Base-by-base conservation (phyloP, 2,888 invertebrate species). In the Campaea margaritaria region DNA sequence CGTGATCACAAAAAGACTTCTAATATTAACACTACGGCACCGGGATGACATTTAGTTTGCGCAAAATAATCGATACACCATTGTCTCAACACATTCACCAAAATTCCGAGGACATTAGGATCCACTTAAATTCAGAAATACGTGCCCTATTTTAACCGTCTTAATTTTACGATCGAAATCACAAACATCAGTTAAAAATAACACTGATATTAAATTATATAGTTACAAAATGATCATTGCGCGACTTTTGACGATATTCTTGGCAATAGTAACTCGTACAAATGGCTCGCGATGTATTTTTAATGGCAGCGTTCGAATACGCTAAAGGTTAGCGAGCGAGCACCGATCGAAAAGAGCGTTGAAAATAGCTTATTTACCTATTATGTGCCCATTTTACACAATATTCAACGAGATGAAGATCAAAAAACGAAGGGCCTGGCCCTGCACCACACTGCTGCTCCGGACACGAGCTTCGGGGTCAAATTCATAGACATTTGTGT, bases 21-120 rank as follows among this genome's bases (percentile, higher is more conserved):
- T 91, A 91, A 92, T 91, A 92, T 92, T 92, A 92, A 87, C 91
- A 90, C 90, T 85, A 88, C 88, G 86, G 81, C 79, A 87, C 91
- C 79, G 89, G 87, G 90, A 89, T 92, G 92, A 92, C 92, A 91
- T 92, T 92, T 91, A 89, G 87, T 90, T 87, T 86, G 87, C 88
- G 87, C 86, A 91, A 91, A 92, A 91, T 91, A 92, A 92, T 92
- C 92, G 90, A 92, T 92, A 92, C 87, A 91, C 91, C 91, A 91
- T 91, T 91, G 91, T 91, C 90, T 90, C 85, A 88, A 84, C 89
- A 90, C 86, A 86, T 88, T 86, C 86, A 88, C 89, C 78, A 78
- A 89, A 88, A 86, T 82, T 78, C 76, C 74, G 79, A 85, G 77
- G 75, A 83, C 76, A 77, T 83, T 73, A 74, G 75, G 78, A 75